phyloP scores from a whole-genome alignment of 1,140 invertebrate genomes.

The Thalassaphorura encarpata region DNA sequence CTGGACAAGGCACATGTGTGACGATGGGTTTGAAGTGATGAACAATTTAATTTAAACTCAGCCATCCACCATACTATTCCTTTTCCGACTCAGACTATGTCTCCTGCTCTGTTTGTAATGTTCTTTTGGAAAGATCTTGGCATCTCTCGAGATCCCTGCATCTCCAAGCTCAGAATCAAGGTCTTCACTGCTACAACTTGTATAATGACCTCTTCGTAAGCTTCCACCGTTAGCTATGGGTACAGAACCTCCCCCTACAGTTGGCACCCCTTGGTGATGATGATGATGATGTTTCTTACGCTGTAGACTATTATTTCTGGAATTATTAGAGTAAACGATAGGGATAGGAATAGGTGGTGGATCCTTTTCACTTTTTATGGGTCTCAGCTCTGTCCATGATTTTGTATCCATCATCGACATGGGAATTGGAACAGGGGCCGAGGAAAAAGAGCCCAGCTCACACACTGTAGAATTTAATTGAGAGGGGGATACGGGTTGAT shows the following conservation, averaged over 20 bases:
- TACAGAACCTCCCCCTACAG: neutral
- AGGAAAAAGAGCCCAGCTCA: constrained; percentile 24
- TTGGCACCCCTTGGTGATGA: constrained; percentile 1
- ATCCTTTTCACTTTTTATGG: constrained; percentile 5
- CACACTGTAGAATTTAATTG: constrained; percentile 20
- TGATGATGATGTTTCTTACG: constrained; percentile 18
- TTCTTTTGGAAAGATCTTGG: constrained; percentile 31
- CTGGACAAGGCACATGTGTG: neutral
- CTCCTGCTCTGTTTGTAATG: constrained; percentile 30
- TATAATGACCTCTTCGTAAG: constrained; percentile 23
- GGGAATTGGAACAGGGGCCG: constrained; percentile 1
- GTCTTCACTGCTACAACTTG: constrained; percentile 29
- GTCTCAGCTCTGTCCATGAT: constrained; percentile 24
- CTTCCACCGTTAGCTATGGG: constrained; percentile 14
- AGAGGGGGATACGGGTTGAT: constrained; percentile 31
- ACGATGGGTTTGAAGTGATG: neutral
- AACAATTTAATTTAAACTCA: neutral
- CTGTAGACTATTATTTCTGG: constrained; percentile 17
- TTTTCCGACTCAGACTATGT: constrained; percentile 29
- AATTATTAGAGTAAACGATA: neutral
- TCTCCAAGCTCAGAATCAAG: constrained; percentile 21
- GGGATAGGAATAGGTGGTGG: neutral
- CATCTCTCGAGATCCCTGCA: constrained; percentile 10
- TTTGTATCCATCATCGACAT: too few relatives aligned
- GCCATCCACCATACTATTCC: constrained; percentile 20